Percentiles rank a stretch among this genome's conserved stretches.
phyloP scores from a whole-genome alignment of 1,140 invertebrate species.

The Rhagoletis pomonella region DNA sequence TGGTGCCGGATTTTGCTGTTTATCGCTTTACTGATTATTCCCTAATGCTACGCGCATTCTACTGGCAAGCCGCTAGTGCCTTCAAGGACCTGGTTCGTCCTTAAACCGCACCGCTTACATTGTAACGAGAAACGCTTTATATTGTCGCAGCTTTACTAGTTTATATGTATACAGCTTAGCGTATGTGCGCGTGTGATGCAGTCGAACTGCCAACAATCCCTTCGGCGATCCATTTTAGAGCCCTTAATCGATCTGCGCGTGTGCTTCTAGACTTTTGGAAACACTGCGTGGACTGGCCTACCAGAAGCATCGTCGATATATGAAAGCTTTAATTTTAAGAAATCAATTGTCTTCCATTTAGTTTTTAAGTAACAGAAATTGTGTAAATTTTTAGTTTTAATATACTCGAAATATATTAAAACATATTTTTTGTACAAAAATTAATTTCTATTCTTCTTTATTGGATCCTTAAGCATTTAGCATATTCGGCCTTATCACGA shows the following conservation, averaged over 20 bases:
- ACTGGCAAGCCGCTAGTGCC: conserved; percentile 17
- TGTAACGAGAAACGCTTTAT: not conserved
- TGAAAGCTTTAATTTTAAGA: conserved; percentile 22
- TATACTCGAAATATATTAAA: not conserved
- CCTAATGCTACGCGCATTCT: not conserved
- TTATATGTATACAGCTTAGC: not conserved
- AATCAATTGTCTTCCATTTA: conserved; percentile 35
- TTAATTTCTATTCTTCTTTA: not conserved
- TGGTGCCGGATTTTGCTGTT: not conserved
- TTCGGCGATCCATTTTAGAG: not conserved
- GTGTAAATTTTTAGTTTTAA: not conserved
- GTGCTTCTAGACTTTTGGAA: not conserved
- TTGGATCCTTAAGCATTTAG: too few species aligned
- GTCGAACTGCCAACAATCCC: not conserved
- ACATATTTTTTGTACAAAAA: not conserved
- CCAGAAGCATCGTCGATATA: not conserved
- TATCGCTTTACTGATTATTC: not conserved
- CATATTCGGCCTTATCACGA: too few species aligned
- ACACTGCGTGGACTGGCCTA: not conserved
- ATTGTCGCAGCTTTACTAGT: conserved; percentile 25
- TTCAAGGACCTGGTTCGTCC: not conserved
- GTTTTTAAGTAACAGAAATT: not conserved
- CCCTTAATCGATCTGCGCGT: not conserved
- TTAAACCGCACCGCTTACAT: not conserved
- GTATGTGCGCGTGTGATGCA: conserved; percentile 14